Conservation (phyloP, 2,113 vertebrate genomes). For the Tragulus kanchil region DNA sequence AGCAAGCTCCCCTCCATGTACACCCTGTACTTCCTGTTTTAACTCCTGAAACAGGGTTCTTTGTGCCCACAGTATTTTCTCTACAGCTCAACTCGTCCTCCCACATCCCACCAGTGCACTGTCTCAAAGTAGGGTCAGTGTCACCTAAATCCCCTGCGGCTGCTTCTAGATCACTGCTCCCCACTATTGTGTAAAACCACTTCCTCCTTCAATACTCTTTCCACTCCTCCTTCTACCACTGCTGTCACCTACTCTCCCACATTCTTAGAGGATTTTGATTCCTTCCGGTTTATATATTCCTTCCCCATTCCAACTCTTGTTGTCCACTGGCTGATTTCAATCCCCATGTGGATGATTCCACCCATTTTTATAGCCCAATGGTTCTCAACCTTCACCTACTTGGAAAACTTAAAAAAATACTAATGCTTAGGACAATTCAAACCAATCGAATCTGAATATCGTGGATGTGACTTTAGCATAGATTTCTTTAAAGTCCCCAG, state of each 20-base stretch:
- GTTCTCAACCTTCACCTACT: conserved; percentile 22
- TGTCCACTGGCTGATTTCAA: conserved; percentile 17
- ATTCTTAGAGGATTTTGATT: background rate
- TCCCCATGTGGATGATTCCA: background rate
- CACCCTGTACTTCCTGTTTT: background rate
- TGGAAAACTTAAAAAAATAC: conserved; percentile 37
- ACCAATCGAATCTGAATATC: background rate
- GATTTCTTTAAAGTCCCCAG: background rate
- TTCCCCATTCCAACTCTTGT: background rate
- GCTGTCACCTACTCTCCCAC: background rate
- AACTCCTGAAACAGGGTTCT: conserved; percentile 8
- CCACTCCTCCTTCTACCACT: background rate
- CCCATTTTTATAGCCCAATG: background rate
- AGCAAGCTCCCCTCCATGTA: background rate
- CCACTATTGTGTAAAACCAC: background rate
- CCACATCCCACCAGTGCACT: background rate
- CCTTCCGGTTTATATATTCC: background rate
- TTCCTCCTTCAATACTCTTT: background rate
- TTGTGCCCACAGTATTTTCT: background rate
- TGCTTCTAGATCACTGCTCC: background rate
- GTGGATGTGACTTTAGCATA: background rate
- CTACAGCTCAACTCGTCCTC: background rate
- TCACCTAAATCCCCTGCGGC: background rate
- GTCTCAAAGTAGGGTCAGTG: background rate
- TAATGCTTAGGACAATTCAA: background rate